Conservation (phyloP, 2,113 vertebrate species). For the Vidua macroura region DNA sequence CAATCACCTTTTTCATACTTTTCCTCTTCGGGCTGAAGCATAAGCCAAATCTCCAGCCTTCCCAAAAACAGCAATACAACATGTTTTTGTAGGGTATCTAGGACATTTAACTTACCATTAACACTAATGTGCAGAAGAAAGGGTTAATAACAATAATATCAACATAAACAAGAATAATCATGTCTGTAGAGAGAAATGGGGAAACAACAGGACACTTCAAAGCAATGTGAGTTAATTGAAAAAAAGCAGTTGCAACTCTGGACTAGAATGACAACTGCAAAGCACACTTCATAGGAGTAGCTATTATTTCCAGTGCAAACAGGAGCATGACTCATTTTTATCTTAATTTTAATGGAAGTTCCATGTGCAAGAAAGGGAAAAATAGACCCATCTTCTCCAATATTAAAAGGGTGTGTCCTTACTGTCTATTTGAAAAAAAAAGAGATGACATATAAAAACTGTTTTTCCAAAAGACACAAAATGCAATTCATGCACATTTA, state of each 20-base stretch:
- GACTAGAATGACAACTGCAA: neutral
- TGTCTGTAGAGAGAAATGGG: rapidly evolving
- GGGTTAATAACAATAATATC: neutral
- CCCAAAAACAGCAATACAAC: neutral
- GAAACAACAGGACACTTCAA: neutral
- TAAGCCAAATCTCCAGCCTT: neutral
- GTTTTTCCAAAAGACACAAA: neutral
- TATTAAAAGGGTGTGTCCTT: neutral
- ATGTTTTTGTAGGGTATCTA: neutral
- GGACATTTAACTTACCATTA: neutral
- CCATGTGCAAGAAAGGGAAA: neutral
- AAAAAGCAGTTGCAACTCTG: neutral
- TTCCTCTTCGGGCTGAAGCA: neutral
- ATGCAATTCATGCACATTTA: neutral
- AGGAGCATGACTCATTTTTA: neutral
- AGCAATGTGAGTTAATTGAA: neutral
- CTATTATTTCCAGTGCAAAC: neutral
- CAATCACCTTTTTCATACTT: neutral
- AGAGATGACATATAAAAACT: neutral
- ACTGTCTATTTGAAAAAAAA: neutral
- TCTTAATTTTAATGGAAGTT: neutral
- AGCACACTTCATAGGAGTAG: neutral
- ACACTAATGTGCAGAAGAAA: neutral
- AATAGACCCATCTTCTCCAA: neutral
- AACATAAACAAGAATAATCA: neutral